Evolutionary conservation across 2,113 vertebrate genomes (phyloP).

Genomic region (Oceanites oceanicus): DNA sequence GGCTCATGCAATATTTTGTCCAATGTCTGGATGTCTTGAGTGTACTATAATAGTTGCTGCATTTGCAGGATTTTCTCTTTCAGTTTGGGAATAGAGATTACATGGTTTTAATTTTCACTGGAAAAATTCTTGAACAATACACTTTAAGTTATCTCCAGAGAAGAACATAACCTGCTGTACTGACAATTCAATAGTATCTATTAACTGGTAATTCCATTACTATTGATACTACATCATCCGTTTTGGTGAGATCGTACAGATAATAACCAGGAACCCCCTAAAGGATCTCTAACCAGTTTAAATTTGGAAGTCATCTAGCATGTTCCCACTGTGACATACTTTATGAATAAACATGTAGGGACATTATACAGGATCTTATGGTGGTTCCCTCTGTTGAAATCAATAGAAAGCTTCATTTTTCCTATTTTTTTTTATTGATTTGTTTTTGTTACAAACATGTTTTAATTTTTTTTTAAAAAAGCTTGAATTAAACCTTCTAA

Average conservation of each 20-base stretch:
- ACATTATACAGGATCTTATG: background rate
- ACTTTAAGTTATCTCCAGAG: slow-evolving; percentile 43
- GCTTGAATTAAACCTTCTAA: background rate
- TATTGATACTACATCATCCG: slow-evolving; percentile 62
- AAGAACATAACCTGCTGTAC: slow-evolving; percentile 43
- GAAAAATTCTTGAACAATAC: slow-evolving; percentile 45
- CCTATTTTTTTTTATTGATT: background rate
- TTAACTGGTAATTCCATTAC: slow-evolving; percentile 73
- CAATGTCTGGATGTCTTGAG: background rate
- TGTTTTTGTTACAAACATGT: background rate
- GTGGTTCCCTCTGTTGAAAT: background rate
- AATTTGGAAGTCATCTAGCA: slow-evolving; percentile 31
- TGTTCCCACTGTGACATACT: background rate
- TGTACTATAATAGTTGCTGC: background rate
- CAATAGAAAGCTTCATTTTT: background rate
- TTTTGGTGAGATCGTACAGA: slow-evolving; percentile 43
- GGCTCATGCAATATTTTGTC: background rate
- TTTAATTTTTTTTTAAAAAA: background rate
- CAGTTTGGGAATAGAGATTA: slow-evolving; percentile 9
- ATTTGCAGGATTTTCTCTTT: slow-evolving; percentile 34
- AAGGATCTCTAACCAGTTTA: slow-evolving; percentile 47
- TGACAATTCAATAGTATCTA: slow-evolving; percentile 65
- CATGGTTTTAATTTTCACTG: slow-evolving; percentile 51
- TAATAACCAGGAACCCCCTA: background rate
- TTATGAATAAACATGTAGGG: background rate